A percentile compares a stretch with the other conserved stretches of the same genome.
Conservation (phyloP, 2,888 invertebrate species). For the Therioaphis trifolii region DNA sequence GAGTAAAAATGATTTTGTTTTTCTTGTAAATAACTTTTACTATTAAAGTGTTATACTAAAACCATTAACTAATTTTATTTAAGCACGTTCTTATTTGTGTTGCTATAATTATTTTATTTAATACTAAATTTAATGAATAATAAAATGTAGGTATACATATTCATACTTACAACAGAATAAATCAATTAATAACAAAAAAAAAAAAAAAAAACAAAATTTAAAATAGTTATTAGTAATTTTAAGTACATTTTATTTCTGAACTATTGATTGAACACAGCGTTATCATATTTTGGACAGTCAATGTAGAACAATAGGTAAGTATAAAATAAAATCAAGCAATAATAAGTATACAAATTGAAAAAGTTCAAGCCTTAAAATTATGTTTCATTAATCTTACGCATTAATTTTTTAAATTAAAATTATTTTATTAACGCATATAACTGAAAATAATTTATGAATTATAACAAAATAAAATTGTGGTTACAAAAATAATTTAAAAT, state of each 20-base stretch:
- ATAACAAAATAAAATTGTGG: slow-evolving; percentile 13
- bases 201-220: neutral
- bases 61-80: too few species aligned
- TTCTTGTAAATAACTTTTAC: too few species aligned
- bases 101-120: too few species aligned
- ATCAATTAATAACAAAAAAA: too few species aligned
- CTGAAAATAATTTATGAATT: slow-evolving; percentile 26
- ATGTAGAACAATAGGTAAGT: slow-evolving; percentile 18
- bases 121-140: too few species aligned
- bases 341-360: slow-evolving; percentile 15
- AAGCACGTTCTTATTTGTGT: too few species aligned
- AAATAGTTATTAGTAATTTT: neutral
- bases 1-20: too few species aligned
- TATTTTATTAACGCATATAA: neutral
- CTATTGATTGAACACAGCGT: slow-evolving; percentile 11
- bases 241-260: neutral
- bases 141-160: too few species aligned
- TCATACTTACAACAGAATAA: too few species aligned
- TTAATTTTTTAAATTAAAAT: slow-evolving; percentile 37
- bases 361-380: neutral
- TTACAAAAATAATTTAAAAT: slow-evolving; percentile 26
- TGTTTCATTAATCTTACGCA: neutral
- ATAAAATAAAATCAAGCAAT: slow-evolving; percentile 11
- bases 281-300: slow-evolving; percentile 19
- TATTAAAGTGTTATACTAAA: too few species aligned